A percentile compares a stretch with the other conserved stretches of the same genome.
Evolutionary conservation across 2,888 invertebrate genomes (phyloP).

Genomic region (Opisthograptis luteolata): DNA sequence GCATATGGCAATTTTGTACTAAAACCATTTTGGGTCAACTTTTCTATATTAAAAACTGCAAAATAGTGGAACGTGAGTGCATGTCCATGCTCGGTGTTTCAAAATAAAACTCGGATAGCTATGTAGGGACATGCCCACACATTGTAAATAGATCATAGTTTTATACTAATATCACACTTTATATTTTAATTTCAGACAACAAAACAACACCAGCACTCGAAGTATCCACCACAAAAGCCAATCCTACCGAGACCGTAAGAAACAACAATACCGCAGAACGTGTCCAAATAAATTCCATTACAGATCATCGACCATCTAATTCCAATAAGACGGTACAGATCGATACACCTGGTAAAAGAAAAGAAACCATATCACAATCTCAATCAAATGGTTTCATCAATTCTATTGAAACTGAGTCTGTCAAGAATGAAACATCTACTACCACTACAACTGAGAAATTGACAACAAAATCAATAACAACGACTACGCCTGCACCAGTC

Average conservation of each 20-base stretch:
- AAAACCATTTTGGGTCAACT: too few species aligned
- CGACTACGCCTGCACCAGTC: constrained; percentile 36
- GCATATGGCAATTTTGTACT: too few species aligned
- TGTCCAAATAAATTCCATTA: constrained; percentile 20
- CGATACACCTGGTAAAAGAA: constrained; percentile 13
- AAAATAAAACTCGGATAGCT: too few species aligned
- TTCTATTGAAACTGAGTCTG: constrained; percentile 6
- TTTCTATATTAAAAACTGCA: too few species aligned
- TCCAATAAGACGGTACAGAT: constrained; percentile 27
- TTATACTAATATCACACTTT: not conserved
- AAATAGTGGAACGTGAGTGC: too few species aligned
- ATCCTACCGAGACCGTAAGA: constrained; percentile 26
- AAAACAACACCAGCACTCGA: constrained; percentile 41
- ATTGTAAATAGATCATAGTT: too few species aligned
- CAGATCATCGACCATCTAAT: constrained; percentile 5
- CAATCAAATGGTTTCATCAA: not conserved
- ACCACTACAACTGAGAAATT: constrained; percentile 18
- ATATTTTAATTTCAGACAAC: constrained; percentile 51
- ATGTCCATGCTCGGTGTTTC: too few species aligned
- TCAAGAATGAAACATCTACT: constrained; percentile 8
- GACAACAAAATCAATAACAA: constrained; percentile 20
- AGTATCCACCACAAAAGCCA: constrained; percentile 39
- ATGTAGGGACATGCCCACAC: too few species aligned
- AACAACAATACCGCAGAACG: constrained; percentile 4
- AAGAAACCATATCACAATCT: not conserved